Base-by-base conservation (phyloP, 1,140 invertebrate species). In the Stenopsyche tienmushanensis region DNA sequence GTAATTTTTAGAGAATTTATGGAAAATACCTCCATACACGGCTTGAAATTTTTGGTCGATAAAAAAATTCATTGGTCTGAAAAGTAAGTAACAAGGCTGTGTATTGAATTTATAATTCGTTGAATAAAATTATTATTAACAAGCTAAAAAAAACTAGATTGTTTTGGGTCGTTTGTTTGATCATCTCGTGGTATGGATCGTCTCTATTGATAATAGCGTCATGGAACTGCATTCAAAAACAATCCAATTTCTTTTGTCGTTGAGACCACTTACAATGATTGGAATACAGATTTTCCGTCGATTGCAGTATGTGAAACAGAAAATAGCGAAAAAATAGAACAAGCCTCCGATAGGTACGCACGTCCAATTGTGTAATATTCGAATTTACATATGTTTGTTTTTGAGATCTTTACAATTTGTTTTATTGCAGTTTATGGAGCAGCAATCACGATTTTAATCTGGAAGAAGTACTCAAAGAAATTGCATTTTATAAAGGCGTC, bases 241-340 rank as follows among this genome's bases (percentile, higher is more conserved):
- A 82, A 85, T 60, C 77, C 88, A 0, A 85, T 89, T 54, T 88
- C 85, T 53, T 89, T 90, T 70, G 87, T 86, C 3, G 83, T 86
- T 13, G 88, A 90, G 65, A 89, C 86, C 1, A 85, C 81, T 1
- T 90, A 88, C 72, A 79, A 86, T 13, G 82, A 88, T 62, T 90
- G 88, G 87, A 75, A 85, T 65, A 87, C 87, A 0, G 72, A 85
- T 21, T 89, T 90, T 64, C 87, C 88, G 0, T 81, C 87, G 0
- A 74, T 90, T 41, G 81, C 82, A 18, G 80, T 88, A 13, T 89
- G 87, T 64, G 86, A 87, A 71, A 82, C 76, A 1, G 85, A 87
- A 70, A 86, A 86, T 64, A 79, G 81, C 67, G 76, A 82, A 63
- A 77, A 78, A 5, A 82, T 86, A 60, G 84, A 84, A 65, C 79